These are phyloP conservation scores for Galeopterus variegatus DNA, from an alignment of 2,113 vertebrate species.

Conservation along the genomic window DNA sequence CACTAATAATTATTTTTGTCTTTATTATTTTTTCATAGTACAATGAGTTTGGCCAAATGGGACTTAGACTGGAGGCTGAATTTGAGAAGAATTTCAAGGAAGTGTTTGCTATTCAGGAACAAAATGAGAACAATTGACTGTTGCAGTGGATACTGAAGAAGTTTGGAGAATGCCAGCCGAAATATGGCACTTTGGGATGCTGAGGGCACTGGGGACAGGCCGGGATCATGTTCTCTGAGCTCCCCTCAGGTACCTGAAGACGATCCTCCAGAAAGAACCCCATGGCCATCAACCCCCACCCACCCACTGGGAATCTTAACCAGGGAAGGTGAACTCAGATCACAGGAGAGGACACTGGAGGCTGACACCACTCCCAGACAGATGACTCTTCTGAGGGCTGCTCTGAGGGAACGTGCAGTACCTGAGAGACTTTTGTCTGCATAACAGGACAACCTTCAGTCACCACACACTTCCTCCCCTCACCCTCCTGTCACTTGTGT, in stretches of 20 bases:
- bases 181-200: neutral
- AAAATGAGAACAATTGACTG: neutral
- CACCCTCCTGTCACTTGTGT: neutral
- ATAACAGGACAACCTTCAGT: neutral
- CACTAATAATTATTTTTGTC: neutral
- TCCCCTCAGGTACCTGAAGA: neutral
- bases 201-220: neutral
- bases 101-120: constrained; percentile 69
- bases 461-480: neutral
- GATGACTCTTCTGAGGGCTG: neutral
- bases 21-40: constrained; percentile 55
- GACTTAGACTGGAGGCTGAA: constrained; percentile 68
- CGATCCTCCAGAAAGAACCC: neutral
- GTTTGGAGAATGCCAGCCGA: neutral
- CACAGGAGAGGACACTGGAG: neutral
- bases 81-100: constrained; percentile 79
- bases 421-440: neutral
- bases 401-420: neutral
- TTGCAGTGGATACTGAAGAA: neutral
- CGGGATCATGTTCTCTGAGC: neutral
- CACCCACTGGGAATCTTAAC: neutral
- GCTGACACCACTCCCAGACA: neutral
- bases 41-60: constrained; percentile 64
- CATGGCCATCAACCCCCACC: neutral
- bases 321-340: neutral